A percentile compares a stretch with the other conserved stretches of the same genome.
phyloP scores from a whole-genome alignment of 2,888 invertebrate genomes.

The Xestia xanthographa region DNA sequence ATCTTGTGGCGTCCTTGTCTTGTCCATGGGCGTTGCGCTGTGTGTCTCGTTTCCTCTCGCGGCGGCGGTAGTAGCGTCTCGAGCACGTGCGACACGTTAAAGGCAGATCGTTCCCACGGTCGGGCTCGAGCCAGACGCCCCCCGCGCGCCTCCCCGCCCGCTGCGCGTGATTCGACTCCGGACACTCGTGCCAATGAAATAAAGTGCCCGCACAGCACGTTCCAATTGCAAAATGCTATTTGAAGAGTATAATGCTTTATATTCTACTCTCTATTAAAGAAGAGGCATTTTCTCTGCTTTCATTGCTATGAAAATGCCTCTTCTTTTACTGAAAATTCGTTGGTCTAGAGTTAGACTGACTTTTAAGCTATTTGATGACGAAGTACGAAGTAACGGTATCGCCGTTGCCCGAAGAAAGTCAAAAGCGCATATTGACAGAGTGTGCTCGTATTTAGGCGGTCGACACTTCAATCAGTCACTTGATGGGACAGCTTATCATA shows the following conservation, averaged over 20 bases:
- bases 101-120: constrained; percentile 91
- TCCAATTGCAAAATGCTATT: constrained; percentile 87
- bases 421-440: constrained; percentile 1
- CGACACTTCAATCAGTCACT: constrained; percentile 33
- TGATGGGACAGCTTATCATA: constrained; percentile 40
- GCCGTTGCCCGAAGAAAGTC: constrained; percentile 6
- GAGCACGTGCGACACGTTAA: constrained; percentile 90
- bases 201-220: constrained; percentile 88
- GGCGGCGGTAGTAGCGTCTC: constrained; percentile 82
- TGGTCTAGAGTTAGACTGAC: constrained; percentile 28
- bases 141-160: constrained; percentile 71
- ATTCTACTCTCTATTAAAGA: too few species aligned
- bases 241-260: constrained; percentile 78
- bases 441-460: constrained; percentile 12
- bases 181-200: constrained; percentile 85
- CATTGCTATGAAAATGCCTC: too few species aligned
- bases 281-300: too few species aligned
- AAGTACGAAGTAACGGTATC: constrained; percentile 6
- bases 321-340: constrained; percentile 71
- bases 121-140: constrained; percentile 80
- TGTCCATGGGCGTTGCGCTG: constrained; percentile 47
- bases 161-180: constrained; percentile 85
- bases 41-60: constrained; percentile 78
- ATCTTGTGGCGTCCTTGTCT: constrained; percentile 61
- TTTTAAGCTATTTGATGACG: constrained; percentile 1